These are phyloP conservation scores for Rhyacophila evoluta DNA, from an alignment of 2,888 invertebrate genomes.

Conservation along the genomic window DNA sequence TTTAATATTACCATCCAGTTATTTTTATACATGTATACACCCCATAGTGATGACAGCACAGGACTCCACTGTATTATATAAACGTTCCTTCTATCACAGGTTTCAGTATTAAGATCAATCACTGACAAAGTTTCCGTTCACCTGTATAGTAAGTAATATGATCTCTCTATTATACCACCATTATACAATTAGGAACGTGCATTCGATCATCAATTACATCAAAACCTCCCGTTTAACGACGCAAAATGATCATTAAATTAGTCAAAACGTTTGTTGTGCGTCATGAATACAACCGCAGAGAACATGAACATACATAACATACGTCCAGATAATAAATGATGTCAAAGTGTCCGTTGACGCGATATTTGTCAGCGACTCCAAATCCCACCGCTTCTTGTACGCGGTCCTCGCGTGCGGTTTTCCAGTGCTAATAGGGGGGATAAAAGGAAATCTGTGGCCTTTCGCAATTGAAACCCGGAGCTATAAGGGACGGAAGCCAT, in stretches of 20 bases:
- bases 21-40: too few species aligned
- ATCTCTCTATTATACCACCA: background rate
- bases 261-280: constrained; percentile 10
- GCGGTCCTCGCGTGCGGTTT: background rate
- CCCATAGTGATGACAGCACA: too few species aligned
- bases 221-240: background rate
- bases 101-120: background rate
- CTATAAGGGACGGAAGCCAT: background rate
- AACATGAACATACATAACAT: background rate
- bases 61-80: too few species aligned
- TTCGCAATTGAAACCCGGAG: background rate
- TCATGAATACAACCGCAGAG: background rate
- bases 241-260: constrained; percentile 1
- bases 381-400: background rate
- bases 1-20: too few species aligned
- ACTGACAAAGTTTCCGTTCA: background rate
- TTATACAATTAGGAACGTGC: background rate
- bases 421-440: constrained; percentile 18
- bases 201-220: background rate
- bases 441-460: background rate
- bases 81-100: too few species aligned
- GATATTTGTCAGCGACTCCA: background rate
- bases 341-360: background rate
- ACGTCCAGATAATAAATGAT: background rate
- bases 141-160: background rate